Base-by-base conservation (phyloP, 2,797 vertebrate species). In the Labroides dimidiatus region DNA sequence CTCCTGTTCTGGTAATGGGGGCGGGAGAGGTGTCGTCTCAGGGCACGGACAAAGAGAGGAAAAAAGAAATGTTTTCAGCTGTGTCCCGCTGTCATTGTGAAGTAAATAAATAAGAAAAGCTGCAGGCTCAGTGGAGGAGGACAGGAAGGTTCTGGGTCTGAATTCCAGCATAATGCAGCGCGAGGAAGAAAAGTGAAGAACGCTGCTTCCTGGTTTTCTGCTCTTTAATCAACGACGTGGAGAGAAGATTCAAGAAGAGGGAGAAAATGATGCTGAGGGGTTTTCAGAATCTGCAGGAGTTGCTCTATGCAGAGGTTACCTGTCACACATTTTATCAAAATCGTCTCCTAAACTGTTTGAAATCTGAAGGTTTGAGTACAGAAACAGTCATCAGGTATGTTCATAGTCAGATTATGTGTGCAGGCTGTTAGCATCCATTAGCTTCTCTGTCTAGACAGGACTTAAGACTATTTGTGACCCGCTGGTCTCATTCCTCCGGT, bases 391-490 rank as follows among this genome's bases (percentile, higher is more conserved):
- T 49, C 21, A 15, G 21, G 6, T 14, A 24, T 49, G n/a, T 4
- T 21, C 12, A 15, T 15, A 41, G 5, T 61, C 56, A 41, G 62
- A 37, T 15, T 53, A 37, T 42, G 30, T 64, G 30, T 4, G 79
- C 39, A 63, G 58, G 67, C 68, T 55, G 69, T 80, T 78, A 56
- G 8, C 64, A 72, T 83, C 70, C 71, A 75, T 72, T 84, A 73
- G 77, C 69, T 58, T 58, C 63, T 63, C 67, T 64, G 88, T 91
- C 89, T 87, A 86, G 85, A 89, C 83, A 1, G 57, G 81, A 85
- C 72, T 90, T 87, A 84, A 81, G 65, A 65, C 68, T 68, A 58
- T 84, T 68, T 75, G 71, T 80, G 78, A 89, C 84, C 85, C 19
- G 64, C 76, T 80, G 77, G 60, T 81, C 80, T 82, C 78, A 55